These are phyloP conservation scores for Alcedo atthis DNA, from an alignment of 2,797 vertebrate genomes.

Conservation along the genomic window DNA sequence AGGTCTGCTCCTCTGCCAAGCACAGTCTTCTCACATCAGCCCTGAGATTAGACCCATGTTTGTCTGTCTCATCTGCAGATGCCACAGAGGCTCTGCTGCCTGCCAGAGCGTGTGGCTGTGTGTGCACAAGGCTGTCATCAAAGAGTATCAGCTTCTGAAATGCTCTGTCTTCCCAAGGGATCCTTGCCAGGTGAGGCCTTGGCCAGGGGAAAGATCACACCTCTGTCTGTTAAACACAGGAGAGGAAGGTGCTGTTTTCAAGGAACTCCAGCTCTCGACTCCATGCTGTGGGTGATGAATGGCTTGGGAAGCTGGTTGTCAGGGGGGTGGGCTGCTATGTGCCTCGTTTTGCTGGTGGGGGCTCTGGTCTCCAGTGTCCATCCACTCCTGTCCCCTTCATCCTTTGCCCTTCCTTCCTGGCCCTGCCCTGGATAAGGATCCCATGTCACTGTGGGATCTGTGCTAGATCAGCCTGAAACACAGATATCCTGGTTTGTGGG, in stretches of 20 bases:
- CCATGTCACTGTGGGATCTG: rapidly evolving
- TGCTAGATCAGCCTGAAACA: neutral
- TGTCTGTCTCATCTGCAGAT: rapidly evolving
- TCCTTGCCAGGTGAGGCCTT: neutral
- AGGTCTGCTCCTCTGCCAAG: neutral
- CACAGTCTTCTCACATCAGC: neutral
- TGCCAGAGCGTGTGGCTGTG: neutral
- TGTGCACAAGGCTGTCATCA: neutral
- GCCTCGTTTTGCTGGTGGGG: neutral
- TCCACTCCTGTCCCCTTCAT: neutral
- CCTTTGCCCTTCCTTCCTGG: neutral
- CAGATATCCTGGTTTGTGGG: neutral
- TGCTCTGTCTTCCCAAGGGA: neutral
- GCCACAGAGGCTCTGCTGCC: neutral
- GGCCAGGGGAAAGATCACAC: neutral
- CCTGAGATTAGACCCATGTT: neutral
- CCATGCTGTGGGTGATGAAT: neutral
- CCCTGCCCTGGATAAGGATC: neutral
- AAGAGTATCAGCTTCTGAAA: neutral
- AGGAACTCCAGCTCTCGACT: neutral
- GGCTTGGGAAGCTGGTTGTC: neutral
- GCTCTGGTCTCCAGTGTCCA: neutral
- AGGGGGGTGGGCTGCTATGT: rapidly evolving
- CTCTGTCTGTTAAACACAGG: neutral
- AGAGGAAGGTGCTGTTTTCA: neutral